Evolutionary conservation across 2,888 invertebrate genomes (phyloP).

Genomic region (Elegia similella): DNA sequence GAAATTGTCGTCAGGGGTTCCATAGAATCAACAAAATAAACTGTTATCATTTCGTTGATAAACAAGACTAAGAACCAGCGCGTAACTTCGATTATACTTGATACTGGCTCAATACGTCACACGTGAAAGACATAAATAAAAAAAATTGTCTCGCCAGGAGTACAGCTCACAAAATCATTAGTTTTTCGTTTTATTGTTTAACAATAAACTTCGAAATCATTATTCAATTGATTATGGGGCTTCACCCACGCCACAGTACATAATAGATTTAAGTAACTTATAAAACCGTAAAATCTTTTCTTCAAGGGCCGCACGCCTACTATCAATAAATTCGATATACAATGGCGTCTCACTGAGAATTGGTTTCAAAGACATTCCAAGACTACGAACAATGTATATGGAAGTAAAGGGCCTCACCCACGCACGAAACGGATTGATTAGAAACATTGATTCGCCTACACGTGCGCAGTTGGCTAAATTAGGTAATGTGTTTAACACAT

Average conservation of each 20-base stretch:
- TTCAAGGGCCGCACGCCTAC: conserved; percentile 38
- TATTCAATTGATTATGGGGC: conserved; percentile 28
- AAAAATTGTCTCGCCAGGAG: no score
- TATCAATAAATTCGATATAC: conserved; percentile 4
- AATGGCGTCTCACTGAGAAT: neutral
- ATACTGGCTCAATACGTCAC: no score
- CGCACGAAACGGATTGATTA: neutral
- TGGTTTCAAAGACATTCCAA: neutral
- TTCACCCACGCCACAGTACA: conserved; percentile 38
- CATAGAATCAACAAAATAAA: no score
- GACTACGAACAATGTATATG: neutral
- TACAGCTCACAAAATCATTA: no score
- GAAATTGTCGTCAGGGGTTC: no score
- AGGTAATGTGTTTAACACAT: conserved; percentile 4
- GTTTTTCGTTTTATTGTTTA: no score
- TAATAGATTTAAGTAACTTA: conserved; percentile 30
- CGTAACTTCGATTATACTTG: no score
- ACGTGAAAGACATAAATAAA: no score
- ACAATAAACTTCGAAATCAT: no score
- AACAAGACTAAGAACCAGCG: no score
- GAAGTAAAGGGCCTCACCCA: neutral
- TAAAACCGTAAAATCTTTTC: neutral
- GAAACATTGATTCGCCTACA: conserved; percentile 4
- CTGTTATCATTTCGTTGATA: no score
- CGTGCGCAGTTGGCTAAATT: neutral